Percentiles rank a stretch among this genome's conserved stretches.
Conservation (phyloP, 2,797 vertebrate species). For the Epinephelus malabaricus region DNA sequence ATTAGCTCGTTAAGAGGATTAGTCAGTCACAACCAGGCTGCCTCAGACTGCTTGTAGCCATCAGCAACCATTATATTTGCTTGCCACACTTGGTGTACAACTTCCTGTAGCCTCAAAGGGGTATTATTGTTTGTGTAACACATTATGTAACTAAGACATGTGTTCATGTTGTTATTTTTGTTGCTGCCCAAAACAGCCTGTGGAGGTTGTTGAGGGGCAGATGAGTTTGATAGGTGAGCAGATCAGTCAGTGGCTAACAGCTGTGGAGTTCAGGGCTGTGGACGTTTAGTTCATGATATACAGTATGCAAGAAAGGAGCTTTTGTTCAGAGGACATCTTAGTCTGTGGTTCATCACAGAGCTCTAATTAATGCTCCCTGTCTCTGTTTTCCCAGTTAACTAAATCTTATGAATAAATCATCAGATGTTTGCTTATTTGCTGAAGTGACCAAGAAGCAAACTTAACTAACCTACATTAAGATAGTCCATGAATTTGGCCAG, state of each 20-base stretch:
- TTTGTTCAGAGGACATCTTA: not conserved
- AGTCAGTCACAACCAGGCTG: constrained; percentile 13
- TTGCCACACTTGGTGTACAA: not conserved
- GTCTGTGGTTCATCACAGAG: not conserved
- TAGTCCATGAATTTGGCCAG: not conserved
- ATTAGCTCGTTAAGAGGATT: constrained; percentile 51
- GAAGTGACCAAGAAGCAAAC: not conserved
- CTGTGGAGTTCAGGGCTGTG: constrained; percentile 35
- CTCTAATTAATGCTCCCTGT: not conserved
- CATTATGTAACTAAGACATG: constrained; percentile 74
- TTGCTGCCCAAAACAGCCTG: constrained; percentile 45
- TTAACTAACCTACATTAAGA: not conserved
- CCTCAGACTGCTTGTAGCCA: not conserved
- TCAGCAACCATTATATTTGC: not conserved
- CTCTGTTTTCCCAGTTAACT: not conserved
- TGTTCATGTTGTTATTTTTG: constrained; percentile 77
- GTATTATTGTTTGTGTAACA: constrained; percentile 60
- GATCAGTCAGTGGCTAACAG: constrained; percentile 48
- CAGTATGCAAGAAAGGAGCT: not conserved
- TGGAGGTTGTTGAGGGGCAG: constrained; percentile 32
- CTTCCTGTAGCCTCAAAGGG: constrained; percentile 17
- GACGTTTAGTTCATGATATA: not conserved
- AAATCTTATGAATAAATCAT: not conserved
- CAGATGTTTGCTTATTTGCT: not conserved
- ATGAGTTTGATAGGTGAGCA: constrained; percentile 41